Conservation (phyloP, 2,113 vertebrate genomes). For the Agelaius phoeniceus region DNA sequence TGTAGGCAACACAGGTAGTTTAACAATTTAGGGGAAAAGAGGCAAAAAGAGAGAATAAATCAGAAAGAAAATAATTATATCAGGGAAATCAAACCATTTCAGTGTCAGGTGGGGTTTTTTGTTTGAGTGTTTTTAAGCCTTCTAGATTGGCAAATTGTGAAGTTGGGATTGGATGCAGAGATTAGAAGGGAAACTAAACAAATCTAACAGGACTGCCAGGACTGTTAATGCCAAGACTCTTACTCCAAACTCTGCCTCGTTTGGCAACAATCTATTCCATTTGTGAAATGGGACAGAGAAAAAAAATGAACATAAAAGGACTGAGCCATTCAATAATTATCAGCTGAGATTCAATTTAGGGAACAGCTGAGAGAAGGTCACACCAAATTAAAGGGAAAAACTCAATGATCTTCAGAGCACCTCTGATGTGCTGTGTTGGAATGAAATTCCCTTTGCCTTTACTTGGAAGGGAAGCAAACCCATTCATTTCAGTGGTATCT, state of each 20-base stretch:
- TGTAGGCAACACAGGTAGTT: rapidly evolving
- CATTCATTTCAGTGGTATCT: background rate
- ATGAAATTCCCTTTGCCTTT: background rate
- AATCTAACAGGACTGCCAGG: background rate
- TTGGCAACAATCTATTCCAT: background rate
- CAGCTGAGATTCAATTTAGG: conserved; percentile 4
- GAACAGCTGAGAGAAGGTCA: conserved; percentile 13
- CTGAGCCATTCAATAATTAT: background rate
- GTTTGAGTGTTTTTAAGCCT: background rate
- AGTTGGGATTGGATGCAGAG: background rate
- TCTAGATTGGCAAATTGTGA: background rate
- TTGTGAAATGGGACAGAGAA: background rate
- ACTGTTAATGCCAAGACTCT: background rate
- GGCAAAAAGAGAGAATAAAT: background rate
- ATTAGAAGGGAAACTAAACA: background rate
- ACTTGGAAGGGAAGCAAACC: background rate
- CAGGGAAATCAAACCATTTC: background rate
- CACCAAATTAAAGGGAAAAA: background rate
- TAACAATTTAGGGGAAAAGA: rapidly evolving
- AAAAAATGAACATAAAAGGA: background rate
- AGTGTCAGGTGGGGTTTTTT: background rate
- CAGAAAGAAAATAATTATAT: background rate
- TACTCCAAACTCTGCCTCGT: conserved; percentile 5
- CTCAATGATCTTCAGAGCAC: background rate
- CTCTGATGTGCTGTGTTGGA: background rate